These are phyloP conservation scores for Brachionus plicatilis DNA, from an alignment of 1,140 invertebrate species.

Conservation along the genomic window DNA sequence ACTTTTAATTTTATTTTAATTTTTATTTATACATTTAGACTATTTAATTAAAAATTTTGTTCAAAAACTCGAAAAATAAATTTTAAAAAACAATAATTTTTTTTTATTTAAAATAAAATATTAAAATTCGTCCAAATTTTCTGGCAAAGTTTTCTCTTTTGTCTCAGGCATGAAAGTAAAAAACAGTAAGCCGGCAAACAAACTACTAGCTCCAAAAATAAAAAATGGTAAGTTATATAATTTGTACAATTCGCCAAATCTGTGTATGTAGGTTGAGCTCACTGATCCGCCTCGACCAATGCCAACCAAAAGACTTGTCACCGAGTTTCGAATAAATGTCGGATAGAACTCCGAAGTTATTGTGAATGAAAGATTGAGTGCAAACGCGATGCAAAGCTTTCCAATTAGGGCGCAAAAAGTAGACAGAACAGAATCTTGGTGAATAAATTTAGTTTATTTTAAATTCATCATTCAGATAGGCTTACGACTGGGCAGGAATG, in stretches of 20 bases:
- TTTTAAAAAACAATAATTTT: background rate
- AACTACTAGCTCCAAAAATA: background rate
- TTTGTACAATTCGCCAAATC: background rate
- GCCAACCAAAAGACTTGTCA: background rate
- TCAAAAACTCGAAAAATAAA: background rate
- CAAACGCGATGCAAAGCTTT: background rate
- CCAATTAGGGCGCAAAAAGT: background rate
- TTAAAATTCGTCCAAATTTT: constrained; percentile 11
- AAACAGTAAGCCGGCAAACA: background rate
- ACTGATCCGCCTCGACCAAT: background rate
- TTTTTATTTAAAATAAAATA: background rate
- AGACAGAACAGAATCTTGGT: background rate
- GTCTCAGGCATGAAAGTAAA: background rate
- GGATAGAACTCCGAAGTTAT: background rate
- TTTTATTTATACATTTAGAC: too few species aligned
- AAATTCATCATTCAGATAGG: background rate
- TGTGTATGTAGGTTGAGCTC: background rate
- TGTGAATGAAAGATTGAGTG: background rate
- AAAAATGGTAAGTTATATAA: background rate
- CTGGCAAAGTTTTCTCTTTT: background rate
- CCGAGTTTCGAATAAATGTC: background rate
- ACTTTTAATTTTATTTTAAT: too few species aligned
- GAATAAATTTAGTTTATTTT: background rate
- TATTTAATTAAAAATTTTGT: too few species aligned
- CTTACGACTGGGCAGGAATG: background rate